Conservation (phyloP, 2,888 invertebrate genomes). For the Phyllotreta cruciferae region DNA sequence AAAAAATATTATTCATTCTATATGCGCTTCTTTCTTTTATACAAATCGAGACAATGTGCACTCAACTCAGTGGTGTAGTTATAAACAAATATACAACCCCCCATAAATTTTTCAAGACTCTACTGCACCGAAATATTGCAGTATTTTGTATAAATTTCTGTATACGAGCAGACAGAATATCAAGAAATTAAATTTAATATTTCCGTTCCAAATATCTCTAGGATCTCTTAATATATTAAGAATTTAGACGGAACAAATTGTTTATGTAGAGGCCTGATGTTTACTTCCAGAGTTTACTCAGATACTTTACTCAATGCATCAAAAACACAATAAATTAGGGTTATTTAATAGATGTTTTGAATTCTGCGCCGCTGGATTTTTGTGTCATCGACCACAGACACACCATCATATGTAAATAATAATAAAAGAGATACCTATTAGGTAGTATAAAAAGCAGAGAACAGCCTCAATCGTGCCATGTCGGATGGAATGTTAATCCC, state of each 20-base stretch:
- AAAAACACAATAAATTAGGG: neutral
- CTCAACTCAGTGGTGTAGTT: conserved; percentile 28
- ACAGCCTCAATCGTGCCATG: conserved; percentile 16
- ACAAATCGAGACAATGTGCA: conserved; percentile 30
- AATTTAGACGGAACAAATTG: too few relatives aligned
- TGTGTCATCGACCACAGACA: conserved; percentile 46
- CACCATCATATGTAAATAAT: conserved; percentile 31
- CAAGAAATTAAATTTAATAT: too few relatives aligned
- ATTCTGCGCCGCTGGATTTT: conserved; percentile 12
- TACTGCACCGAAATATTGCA: too few relatives aligned
- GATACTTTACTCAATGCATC: neutral
- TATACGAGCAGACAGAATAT: too few relatives aligned
- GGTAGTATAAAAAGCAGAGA: conserved; percentile 16
- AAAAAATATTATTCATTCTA: conserved; percentile 32
- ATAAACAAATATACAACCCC: too few relatives aligned
- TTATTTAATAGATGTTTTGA: neutral
- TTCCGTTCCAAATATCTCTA: too few relatives aligned
- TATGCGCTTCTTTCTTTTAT: conserved; percentile 36
- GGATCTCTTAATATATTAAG: too few relatives aligned
- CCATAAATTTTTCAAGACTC: too few relatives aligned
- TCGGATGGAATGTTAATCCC: conserved; percentile 25
- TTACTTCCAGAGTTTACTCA: too few relatives aligned
- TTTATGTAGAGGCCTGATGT: too few relatives aligned
- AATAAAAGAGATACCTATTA: conserved; percentile 28
- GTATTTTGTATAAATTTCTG: too few relatives aligned